Percentiles rank a stretch among this genome's conserved stretches.
phyloP scores from a whole-genome alignment of 2,888 invertebrate species.

The Drosophila niveifrons region DNA sequence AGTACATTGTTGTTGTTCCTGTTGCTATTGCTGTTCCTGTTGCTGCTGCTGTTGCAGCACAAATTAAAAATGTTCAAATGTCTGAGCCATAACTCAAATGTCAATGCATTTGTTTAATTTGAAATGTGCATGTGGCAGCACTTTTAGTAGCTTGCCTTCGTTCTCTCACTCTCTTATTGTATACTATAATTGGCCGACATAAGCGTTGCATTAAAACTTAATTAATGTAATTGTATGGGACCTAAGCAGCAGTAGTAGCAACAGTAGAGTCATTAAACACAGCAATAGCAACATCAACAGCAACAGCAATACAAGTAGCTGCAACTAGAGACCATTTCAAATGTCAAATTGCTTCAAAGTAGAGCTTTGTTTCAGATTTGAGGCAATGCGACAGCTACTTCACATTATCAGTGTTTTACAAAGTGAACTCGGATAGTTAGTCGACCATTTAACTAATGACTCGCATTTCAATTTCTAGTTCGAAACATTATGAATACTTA shows the following conservation, averaged over 20 bases:
- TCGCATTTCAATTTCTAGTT: background rate
- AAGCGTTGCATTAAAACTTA: constrained; percentile 60
- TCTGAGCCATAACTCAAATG: constrained; percentile 73
- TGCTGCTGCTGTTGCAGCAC: constrained; percentile 41
- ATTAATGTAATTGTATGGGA: constrained; percentile 53
- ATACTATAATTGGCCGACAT: constrained; percentile 45
- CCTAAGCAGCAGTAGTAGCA: constrained; percentile 22
- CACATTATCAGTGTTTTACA: background rate
- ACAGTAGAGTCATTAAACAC: constrained; percentile 6
- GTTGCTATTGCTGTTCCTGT: constrained; percentile 15
- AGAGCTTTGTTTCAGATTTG: constrained; percentile 33
- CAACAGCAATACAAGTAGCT: constrained; percentile 9
- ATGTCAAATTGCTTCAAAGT: constrained; percentile 27
- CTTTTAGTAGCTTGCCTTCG: constrained; percentile 34
- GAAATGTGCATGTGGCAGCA: constrained; percentile 72
- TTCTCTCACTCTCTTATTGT: constrained; percentile 7
- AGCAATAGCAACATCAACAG: constrained; percentile 3
- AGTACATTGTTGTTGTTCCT: constrained; percentile 25
- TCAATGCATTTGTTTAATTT: constrained; percentile 76
- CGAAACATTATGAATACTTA: background rate
- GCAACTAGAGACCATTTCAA: constrained; percentile 26
- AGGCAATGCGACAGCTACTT: constrained; percentile 26
- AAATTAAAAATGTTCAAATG: constrained; percentile 76
- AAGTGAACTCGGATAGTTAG: constrained; percentile 28
- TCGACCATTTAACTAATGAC: constrained; percentile 18